Conservation (phyloP, 1,140 invertebrate species). For the Hypothenemus hampei region DNA sequence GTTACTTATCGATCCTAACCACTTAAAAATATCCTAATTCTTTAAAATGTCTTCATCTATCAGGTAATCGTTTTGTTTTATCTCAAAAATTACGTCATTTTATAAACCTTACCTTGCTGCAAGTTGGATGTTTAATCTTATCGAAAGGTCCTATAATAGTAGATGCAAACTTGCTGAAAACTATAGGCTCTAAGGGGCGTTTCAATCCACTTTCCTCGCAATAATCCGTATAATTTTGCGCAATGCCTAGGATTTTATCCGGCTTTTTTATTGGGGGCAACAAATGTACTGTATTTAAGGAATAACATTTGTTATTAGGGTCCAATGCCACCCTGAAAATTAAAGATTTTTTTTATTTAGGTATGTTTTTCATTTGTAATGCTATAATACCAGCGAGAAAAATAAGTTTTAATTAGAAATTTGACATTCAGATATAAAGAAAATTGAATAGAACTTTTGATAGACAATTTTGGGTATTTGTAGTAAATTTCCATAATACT, state of each 20-base stretch:
- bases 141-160: conserved; percentile 34
- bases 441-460: too few species aligned
- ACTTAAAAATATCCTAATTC: too few species aligned
- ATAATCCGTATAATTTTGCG: conserved; percentile 31
- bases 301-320: conserved; percentile 20
- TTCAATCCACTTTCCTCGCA: conserved; percentile 27
- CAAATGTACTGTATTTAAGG: conserved; percentile 24
- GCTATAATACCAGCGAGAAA: too few species aligned
- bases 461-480: too few species aligned
- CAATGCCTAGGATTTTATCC: conserved; percentile 33
- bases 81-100: background rate
- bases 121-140: conserved; percentile 25
- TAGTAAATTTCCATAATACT: too few species aligned
- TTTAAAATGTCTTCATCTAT: too few species aligned
- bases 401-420: too few species aligned
- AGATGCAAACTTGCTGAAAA: conserved; percentile 34
- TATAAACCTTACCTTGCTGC: conserved; percentile 25
- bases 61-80: too few species aligned
- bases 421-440: too few species aligned
- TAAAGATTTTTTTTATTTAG: background rate
- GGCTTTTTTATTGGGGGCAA: conserved; percentile 31
- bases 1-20: too few species aligned
- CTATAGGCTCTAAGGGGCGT: conserved; percentile 27
- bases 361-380: background rate
- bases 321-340: conserved; percentile 26